Evolutionary conservation across 2,797 vertebrate species (phyloP).

Genomic region (Vespertilio murinus): DNA sequence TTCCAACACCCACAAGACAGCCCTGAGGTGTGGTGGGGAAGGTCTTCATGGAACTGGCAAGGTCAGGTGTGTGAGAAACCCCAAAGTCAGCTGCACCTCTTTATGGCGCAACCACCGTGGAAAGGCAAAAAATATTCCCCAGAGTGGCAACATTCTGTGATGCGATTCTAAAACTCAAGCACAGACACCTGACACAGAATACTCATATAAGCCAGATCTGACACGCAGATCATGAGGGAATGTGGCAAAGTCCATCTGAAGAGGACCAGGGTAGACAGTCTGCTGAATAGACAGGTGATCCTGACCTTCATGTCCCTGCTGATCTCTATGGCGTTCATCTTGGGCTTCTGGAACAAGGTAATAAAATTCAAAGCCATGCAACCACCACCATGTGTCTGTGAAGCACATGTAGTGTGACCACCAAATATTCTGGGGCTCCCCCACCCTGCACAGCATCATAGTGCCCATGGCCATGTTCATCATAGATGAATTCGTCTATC

Average conservation of each 20-base stretch:
- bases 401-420: not conserved
- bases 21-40: conserved; percentile 59
- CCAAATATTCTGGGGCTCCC: conserved; percentile 91
- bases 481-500: conserved; percentile 89
- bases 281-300: conserved; percentile 91
- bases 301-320: conserved; percentile 84
- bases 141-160: conserved; percentile 87
- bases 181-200: conserved; percentile 77
- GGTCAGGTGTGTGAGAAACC: conserved; percentile 91
- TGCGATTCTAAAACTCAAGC: conserved; percentile 91
- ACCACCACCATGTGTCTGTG: conserved; percentile 76
- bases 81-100: conserved; percentile 90
- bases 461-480: conserved; percentile 95
- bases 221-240: conserved; percentile 95
- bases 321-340: conserved; percentile 81
- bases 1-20: not conserved
- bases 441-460: conserved; percentile 91
- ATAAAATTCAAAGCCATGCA: conserved; percentile 65
- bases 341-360: conserved; percentile 85
- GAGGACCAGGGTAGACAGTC: conserved; percentile 87
- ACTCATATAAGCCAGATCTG: conserved; percentile 59
- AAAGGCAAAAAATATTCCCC: conserved; percentile 82
- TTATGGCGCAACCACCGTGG: conserved; percentile 91
- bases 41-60: conserved; percentile 89
- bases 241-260: conserved; percentile 90